phyloP scores from a whole-genome alignment of 2,113 vertebrate genomes.

The Spea multiplicata region DNA sequence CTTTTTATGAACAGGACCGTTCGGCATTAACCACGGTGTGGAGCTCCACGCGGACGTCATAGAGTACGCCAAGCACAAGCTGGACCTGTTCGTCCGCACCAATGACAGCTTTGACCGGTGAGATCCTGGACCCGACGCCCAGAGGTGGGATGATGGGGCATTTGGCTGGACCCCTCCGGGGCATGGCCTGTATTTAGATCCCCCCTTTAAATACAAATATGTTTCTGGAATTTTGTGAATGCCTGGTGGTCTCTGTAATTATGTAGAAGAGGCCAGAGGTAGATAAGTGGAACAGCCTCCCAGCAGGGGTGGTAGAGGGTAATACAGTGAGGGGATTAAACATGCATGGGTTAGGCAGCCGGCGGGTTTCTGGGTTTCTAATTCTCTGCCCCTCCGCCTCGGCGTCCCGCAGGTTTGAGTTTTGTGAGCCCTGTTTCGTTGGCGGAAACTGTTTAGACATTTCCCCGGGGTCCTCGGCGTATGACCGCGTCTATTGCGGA shows the following conservation, averaged over 20 bases:
- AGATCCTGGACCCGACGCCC: slow-evolving; percentile 40
- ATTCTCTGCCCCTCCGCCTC: background rate
- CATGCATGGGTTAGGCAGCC: too few relatives aligned
- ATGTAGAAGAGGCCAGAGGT: too few relatives aligned
- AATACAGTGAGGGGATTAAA: too few relatives aligned
- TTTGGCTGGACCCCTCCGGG: too few relatives aligned
- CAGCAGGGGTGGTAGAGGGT: too few relatives aligned
- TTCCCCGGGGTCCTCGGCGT: slow-evolving; percentile 83
- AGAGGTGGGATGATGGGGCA: too few relatives aligned
- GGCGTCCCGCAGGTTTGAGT: slow-evolving; percentile 80
- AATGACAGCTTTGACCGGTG: slow-evolving; percentile 97
- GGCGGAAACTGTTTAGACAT: slow-evolving; percentile 93
- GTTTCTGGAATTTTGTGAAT: too few relatives aligned
- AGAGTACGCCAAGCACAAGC: slow-evolving; percentile 90
- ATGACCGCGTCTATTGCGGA: slow-evolving; percentile 94
- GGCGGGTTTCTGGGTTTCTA: background rate
- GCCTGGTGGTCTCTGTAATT: too few relatives aligned
- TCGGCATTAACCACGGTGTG: slow-evolving; percentile 92
- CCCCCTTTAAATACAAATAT: too few relatives aligned
- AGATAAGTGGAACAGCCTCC: too few relatives aligned
- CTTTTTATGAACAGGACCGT: slow-evolving; percentile 73
- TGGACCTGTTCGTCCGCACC: slow-evolving; percentile 92
- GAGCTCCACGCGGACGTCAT: slow-evolving; percentile 91
- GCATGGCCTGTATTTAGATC: too few relatives aligned
- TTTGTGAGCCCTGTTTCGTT: slow-evolving; percentile 93